phyloP scores from a whole-genome alignment of 1,140 invertebrate species.

The Papilio xuthus region DNA sequence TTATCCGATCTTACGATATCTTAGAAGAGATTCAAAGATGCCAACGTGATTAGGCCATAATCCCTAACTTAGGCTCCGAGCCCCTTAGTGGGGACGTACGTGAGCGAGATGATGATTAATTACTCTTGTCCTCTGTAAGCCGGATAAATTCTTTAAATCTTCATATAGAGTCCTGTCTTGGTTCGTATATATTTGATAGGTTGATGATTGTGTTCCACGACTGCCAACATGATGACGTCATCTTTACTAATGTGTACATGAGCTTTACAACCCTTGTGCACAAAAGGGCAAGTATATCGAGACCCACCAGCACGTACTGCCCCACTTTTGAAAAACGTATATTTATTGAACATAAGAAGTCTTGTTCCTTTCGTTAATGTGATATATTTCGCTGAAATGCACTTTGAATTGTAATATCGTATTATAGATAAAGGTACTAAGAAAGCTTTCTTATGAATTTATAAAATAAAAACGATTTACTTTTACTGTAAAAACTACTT shows the following conservation, averaged over 20 bases:
- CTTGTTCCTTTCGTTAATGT: conserved; percentile 35
- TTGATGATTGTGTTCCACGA: conserved; percentile 38
- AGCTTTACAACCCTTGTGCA: conserved; percentile 40
- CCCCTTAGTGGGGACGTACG: too few species aligned
- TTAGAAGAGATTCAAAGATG: too few species aligned
- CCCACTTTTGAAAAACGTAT: conserved; percentile 43
- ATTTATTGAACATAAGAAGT: conserved; percentile 39
- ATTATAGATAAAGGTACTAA: not conserved
- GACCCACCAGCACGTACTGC: conserved; percentile 28
- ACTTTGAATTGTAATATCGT: not conserved
- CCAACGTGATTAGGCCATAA: too few species aligned
- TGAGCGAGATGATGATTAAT: not conserved
- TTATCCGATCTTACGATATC: too few species aligned
- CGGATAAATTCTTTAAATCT: not conserved
- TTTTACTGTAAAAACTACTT: not conserved
- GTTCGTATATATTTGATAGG: conserved; percentile 29
- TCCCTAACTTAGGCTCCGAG: too few species aligned
- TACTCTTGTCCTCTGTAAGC: too few species aligned
- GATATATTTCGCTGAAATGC: conserved; percentile 42
- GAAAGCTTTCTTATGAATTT: not conserved
- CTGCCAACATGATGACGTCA: conserved; percentile 26
- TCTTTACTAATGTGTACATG: conserved; percentile 37
- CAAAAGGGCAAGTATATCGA: conserved; percentile 34
- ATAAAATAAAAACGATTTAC: not conserved
- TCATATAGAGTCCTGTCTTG: not conserved